Conservation (phyloP, 1,140 invertebrate genomes). For the Pseudomyrmex concolor region DNA sequence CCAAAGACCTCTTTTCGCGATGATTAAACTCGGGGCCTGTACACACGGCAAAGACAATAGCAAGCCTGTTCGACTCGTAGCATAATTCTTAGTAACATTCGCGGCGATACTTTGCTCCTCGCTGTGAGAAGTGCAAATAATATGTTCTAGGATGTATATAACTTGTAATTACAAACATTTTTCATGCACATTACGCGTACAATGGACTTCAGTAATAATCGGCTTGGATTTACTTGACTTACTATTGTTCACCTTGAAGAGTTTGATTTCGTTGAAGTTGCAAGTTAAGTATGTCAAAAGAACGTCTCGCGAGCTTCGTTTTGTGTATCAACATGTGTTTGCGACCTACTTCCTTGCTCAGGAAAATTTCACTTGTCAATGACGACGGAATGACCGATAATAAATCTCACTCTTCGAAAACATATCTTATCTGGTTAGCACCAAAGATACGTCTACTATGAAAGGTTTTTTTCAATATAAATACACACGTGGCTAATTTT, state of each 20-base stretch:
- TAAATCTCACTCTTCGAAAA: constrained; percentile 2
- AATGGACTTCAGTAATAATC: background rate
- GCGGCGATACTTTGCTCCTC: constrained; percentile 2
- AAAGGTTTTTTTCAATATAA: background rate
- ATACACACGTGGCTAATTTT: too few species aligned
- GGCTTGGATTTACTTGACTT: background rate
- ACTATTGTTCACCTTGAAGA: background rate
- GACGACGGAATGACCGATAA: background rate
- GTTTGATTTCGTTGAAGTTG: background rate
- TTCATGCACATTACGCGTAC: background rate
- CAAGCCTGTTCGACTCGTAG: background rate
- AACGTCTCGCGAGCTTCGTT: constrained; percentile 15
- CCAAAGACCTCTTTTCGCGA: constrained; percentile 5
- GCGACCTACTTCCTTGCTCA: constrained; percentile 56
- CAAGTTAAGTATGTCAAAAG: constrained; percentile 4
- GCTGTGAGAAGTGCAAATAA: background rate
- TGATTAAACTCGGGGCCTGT: background rate
- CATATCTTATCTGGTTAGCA: constrained; percentile 55
- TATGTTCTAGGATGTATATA: background rate
- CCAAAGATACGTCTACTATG: background rate
- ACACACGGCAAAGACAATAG: background rate
- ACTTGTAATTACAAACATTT: background rate
- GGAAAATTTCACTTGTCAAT: constrained; percentile 48
- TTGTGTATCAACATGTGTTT: constrained; percentile 31
- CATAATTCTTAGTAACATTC: background rate